phyloP scores from a whole-genome alignment of 2,888 invertebrate species.

The Atethmia centrago region DNA sequence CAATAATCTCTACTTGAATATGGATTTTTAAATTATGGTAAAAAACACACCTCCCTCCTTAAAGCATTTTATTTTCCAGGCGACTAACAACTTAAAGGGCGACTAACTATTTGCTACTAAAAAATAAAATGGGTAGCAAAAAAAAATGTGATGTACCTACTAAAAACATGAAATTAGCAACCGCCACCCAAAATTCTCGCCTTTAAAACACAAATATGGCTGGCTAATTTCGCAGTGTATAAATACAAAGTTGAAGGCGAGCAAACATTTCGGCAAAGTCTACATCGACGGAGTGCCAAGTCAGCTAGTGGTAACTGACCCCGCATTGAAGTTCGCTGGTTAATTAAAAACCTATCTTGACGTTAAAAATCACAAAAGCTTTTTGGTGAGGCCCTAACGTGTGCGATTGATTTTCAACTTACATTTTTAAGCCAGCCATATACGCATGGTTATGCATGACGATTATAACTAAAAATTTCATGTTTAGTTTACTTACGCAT shows the following conservation, averaged over 20 bases:
- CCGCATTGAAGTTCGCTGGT: constrained; percentile 62
- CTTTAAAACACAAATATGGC: constrained; percentile 13
- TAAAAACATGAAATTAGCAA: background rate
- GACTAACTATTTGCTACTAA: too few relatives aligned
- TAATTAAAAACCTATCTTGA: constrained; percentile 72
- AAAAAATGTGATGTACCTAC: background rate
- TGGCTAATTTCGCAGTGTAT: constrained; percentile 35
- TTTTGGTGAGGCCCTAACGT: constrained; percentile 37
- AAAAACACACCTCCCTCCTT: too few relatives aligned
- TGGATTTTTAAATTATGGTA: background rate
- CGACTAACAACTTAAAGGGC: too few relatives aligned
- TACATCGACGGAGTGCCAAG: constrained; percentile 48
- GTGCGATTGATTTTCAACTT: constrained; percentile 30
- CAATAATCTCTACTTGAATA: background rate
- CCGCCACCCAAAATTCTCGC: background rate
- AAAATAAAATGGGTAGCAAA: too few relatives aligned
- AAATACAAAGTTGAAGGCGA: constrained; percentile 47
- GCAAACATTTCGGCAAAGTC: constrained; percentile 56
- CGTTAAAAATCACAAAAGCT: constrained; percentile 68
- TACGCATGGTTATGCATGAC: background rate
- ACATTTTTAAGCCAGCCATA: background rate
- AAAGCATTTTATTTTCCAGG: too few relatives aligned
- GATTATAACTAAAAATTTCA: background rate
- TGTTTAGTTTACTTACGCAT: too few relatives aligned
- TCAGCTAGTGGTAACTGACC: constrained; percentile 51